A percentile compares a stretch with the other conserved stretches of the same genome.
phyloP scores from a whole-genome alignment of 64 coral and sea anemone species.

The Acropora tenuis region DNA sequence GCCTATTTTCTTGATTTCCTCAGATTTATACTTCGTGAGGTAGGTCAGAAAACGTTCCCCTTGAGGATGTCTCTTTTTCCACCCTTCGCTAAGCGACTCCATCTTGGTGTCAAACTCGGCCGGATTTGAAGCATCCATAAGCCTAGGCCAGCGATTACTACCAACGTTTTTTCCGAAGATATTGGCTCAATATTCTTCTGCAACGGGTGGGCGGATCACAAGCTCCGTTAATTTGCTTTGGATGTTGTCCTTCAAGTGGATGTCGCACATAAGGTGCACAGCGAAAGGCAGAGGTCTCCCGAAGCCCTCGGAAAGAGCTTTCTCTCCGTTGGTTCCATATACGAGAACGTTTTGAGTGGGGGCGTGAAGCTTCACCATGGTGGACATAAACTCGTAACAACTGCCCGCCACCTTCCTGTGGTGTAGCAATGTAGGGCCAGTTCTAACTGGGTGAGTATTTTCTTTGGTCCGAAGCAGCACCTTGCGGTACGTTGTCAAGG shows the following conservation, averaged over 20 bases:
- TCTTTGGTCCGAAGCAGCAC: constrained; percentile 49
- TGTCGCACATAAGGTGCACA: constrained; percentile 68
- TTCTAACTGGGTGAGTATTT: constrained; percentile 54
- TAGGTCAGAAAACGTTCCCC: constrained; percentile 42
- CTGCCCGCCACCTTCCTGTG: constrained; percentile 61
- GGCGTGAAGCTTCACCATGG: constrained; percentile 68
- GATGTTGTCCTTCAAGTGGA: constrained; percentile 81
- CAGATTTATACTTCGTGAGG: constrained; percentile 54
- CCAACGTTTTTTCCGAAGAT: constrained; percentile 68
- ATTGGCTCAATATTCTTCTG: constrained; percentile 48
- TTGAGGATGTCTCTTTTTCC: constrained; percentile 24
- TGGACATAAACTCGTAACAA: constrained; percentile 55
- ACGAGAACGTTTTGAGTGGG: constrained; percentile 53
- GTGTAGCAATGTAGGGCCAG: constrained; percentile 67
- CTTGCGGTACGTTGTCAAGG: constrained; percentile 50
- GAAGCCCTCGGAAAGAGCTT: constrained; percentile 61
- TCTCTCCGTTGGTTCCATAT: constrained; percentile 68
- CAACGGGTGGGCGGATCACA: not conserved
- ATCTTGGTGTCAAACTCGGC: constrained; percentile 58
- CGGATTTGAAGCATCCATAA: constrained; percentile 30
- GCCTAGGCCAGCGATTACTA: constrained; percentile 15
- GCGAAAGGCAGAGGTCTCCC: constrained; percentile 54
- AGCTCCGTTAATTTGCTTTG: constrained; percentile 57
- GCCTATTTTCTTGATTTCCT: constrained; percentile 56
- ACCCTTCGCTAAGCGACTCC: constrained; percentile 23